phyloP scores from a whole-genome alignment of 2,797 vertebrate species.

The Microhierax caerulescens region DNA sequence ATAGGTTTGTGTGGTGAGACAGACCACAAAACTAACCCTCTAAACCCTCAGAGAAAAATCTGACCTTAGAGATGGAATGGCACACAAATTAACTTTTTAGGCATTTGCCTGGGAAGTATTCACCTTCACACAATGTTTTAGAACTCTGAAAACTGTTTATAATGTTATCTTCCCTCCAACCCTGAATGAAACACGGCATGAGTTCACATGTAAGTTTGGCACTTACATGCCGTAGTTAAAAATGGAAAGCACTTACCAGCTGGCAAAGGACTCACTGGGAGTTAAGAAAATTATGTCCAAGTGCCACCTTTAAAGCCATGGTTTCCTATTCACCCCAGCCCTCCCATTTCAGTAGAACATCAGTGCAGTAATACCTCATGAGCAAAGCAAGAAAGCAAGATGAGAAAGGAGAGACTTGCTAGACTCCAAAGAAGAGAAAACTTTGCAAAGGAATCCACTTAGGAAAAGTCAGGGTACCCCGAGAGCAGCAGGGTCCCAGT shows the following conservation, averaged over 20 bases:
- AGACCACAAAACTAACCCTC: neutral
- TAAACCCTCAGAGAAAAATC: neutral
- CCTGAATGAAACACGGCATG: neutral
- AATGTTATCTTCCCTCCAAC: neutral
- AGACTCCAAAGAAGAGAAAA: neutral
- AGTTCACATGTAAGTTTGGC: neutral
- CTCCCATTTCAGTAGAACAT: neutral
- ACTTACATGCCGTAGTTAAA: neutral
- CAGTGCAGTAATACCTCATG: neutral
- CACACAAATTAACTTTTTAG: neutral
- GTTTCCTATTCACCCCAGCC: neutral
- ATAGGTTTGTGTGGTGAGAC: neutral
- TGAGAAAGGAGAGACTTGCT: neutral
- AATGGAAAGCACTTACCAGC: constrained; percentile 20
- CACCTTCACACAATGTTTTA: neutral
- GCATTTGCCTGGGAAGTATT: neutral
- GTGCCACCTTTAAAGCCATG: neutral
- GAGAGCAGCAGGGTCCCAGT: neutral
- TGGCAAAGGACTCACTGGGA: neutral
- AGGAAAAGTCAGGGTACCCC: neutral
- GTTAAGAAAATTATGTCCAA: neutral
- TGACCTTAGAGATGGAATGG: neutral
- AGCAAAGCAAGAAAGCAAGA: neutral
- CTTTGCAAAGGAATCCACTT: neutral
- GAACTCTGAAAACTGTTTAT: neutral